phyloP scores from a whole-genome alignment of 2,113 vertebrate species.

The Sminthopsis crassicaudata region DNA sequence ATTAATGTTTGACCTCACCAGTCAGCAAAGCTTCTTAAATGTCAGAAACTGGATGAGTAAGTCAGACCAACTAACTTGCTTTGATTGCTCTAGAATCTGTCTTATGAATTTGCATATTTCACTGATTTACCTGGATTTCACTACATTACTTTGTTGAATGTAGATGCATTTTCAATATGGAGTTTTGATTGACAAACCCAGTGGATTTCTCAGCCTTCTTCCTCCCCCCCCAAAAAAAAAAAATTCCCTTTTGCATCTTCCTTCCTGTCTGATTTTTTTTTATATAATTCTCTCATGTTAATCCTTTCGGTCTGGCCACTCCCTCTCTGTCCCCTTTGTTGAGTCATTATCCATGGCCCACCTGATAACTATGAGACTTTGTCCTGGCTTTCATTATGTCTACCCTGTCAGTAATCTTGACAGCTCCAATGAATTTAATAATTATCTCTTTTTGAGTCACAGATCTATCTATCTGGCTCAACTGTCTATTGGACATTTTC shows the following conservation, averaged over 20 bases:
- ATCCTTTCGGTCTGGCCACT: neutral
- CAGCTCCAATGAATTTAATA: neutral
- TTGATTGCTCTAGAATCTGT: neutral
- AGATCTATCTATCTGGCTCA: neutral
- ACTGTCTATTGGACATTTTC: neutral
- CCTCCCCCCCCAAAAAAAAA: too few species aligned
- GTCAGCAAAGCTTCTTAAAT: constrained; percentile 97
- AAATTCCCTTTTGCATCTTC: neutral
- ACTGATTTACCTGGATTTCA: neutral
- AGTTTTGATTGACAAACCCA: neutral
- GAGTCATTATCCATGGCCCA: neutral
- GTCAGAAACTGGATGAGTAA: constrained; percentile 99
- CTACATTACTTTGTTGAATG: neutral
- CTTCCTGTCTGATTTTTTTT: neutral
- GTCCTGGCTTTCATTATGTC: neutral
- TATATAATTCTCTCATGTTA: neutral
- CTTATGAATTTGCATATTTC: neutral
- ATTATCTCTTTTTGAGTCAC: neutral
- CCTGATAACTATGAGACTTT: neutral
- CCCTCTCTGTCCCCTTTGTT: neutral
- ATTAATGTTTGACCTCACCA: constrained; percentile 97
- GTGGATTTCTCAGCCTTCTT: neutral
- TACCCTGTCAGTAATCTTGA: neutral
- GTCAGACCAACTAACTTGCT: constrained; percentile 64
- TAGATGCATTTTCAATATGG: neutral